Percentiles rank a stretch among this genome's conserved stretches.
These are phyloP conservation scores for Sorex araneus DNA, from an alignment of 2,113 vertebrate genomes.

Conservation along the genomic window DNA sequence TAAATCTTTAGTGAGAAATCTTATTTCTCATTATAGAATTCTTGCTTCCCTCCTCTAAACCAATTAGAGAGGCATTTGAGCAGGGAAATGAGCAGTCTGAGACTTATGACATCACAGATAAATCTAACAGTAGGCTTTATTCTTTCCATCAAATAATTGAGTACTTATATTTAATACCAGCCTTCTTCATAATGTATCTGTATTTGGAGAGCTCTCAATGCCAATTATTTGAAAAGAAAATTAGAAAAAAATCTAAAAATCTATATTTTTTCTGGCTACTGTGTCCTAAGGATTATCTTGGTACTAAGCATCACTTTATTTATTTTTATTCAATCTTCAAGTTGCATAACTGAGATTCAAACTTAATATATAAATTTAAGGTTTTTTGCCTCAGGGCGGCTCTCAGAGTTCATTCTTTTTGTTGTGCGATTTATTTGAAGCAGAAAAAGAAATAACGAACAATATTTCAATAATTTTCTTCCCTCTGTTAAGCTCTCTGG, in stretches of 20 bases:
- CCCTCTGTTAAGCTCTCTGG: background rate
- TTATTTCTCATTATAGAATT: slow-evolving; percentile 28
- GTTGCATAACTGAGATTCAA: background rate
- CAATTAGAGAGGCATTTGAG: background rate
- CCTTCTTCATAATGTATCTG: background rate
- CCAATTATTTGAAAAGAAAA: background rate
- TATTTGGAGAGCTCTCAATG: background rate
- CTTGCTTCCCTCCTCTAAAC: background rate
- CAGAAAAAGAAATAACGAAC: slow-evolving; percentile 63
- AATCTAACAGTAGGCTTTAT: background rate
- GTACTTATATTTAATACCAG: background rate
- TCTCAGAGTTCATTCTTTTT: slow-evolving; percentile 42
- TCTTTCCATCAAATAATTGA: background rate
- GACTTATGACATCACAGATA: background rate
- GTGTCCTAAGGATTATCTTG: background rate
- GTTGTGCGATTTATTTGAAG: slow-evolving; percentile 53
- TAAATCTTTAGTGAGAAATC: background rate
- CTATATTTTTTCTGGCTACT: background rate
- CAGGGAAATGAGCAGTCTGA: background rate
- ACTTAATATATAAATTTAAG: slow-evolving; percentile 19
- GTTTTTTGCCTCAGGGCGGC: background rate
- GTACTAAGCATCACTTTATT: slow-evolving; percentile 27
- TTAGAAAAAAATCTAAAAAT: background rate
- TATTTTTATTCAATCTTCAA: slow-evolving; percentile 8
- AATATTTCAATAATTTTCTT: background rate